Percentiles rank a stretch among this genome's conserved stretches.
Evolutionary conservation across 2,888 invertebrate genomes (phyloP).

Genomic region (Parnassius apollo): DNA sequence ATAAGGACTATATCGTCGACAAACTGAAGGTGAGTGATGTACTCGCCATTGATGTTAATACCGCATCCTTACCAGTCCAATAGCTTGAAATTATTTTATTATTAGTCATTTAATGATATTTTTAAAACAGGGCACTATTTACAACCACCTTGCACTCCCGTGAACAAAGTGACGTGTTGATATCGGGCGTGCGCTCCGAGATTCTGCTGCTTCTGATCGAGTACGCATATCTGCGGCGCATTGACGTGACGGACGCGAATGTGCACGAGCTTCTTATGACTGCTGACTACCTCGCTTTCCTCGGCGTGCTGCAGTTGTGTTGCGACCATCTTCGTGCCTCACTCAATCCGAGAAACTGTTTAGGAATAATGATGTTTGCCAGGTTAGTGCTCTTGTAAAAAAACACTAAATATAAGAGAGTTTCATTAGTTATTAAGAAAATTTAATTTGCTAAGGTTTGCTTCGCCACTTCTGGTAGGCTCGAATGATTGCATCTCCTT

Average conservation of each 20-base stretch:
- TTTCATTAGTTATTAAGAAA: too few species aligned
- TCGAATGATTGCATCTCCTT: too few species aligned
- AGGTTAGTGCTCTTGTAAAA: constrained; percentile 49
- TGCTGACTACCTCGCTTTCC: constrained; percentile 93
- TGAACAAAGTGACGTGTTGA: constrained; percentile 85
- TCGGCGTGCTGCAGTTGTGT: constrained; percentile 90
- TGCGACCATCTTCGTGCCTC: constrained; percentile 86
- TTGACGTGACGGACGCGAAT: constrained; percentile 88
- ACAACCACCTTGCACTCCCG: constrained; percentile 88
- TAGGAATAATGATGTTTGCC: constrained; percentile 92
- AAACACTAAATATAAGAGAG: too few species aligned
- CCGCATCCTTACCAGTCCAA: too few species aligned
- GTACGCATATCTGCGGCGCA: constrained; percentile 91
- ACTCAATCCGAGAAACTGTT: constrained; percentile 88
- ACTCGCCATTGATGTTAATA: too few species aligned
- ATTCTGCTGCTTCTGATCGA: constrained; percentile 90
- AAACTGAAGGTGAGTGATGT: too few species aligned
- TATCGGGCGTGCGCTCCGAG: constrained; percentile 89
- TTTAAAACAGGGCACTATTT: constrained; percentile 85
- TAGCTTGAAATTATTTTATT: too few species aligned
- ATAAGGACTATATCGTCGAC: too few species aligned
- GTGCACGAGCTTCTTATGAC: constrained; percentile 90
- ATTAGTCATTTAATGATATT: too few species aligned
- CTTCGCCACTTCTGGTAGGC: too few species aligned
- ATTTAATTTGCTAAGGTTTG: too few species aligned